Base-by-base conservation (phyloP, 2,113 vertebrate genomes). In the Pontoporia blainvillei region DNA sequence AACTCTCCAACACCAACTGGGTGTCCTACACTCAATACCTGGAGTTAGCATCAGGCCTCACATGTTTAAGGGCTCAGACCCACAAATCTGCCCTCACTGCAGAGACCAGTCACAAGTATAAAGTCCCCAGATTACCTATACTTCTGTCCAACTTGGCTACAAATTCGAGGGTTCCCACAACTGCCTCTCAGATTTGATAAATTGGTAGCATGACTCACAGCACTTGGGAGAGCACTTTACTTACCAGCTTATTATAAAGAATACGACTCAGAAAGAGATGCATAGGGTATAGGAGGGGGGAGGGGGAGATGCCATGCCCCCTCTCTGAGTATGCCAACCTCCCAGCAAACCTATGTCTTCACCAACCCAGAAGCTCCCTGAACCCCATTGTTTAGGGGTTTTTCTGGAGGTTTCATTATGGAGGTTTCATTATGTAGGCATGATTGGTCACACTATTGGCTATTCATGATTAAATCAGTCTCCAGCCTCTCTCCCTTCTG, bases 211-310 rank as follows among this genome's bases (percentile, higher is more conserved):
- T 67, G 85, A 69, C 13, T 90, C 31, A 27, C n/a, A 86, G 67
- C 67, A 94, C 14, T 67, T 57, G 25, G 61, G 44, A 31, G 84
- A 44, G 17, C 15, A 23, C 14, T 91, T 89, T 85, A 46, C 31
- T 78, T 82, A 59, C 25, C 25, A 44, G 12, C 73, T 91, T 61
- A 61, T 72, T 90, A 13, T 59, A 71, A 84, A 71, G 27, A 12
- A 69, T 86, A 57, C 25, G n/a, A 93, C 52, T 81, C 69, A 64
- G 57, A 54, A 93, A 91, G 52, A 85, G 20, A 57, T 14, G 12
- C 12, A 23, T 10, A 57, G 79, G 14, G n/a, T 23, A 44, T 39
- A 31, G 25, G n/a, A 7, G 14, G 4, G 41, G 23, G 29, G 7
- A 2, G 1, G 5, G 0, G 2, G 23, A 44, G 23, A 20, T 62